Evolutionary conservation across 2,797 vertebrate species (phyloP).

Genomic region (Urocyon cinereoargenteus): DNA sequence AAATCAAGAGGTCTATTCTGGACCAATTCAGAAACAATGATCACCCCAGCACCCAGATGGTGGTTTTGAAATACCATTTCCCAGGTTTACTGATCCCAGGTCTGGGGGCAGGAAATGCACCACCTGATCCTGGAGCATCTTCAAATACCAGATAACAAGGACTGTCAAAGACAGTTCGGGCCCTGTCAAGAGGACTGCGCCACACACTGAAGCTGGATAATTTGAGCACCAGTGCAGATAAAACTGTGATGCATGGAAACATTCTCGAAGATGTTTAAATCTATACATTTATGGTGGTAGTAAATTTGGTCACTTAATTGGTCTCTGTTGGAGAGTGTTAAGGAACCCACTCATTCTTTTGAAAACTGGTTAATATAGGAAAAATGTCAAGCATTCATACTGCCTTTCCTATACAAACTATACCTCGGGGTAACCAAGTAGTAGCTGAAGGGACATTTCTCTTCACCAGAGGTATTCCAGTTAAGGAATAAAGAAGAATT

Average conservation of each 20-base stretch:
- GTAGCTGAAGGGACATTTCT: neutral
- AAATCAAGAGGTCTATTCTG: neutral
- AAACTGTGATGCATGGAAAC: neutral
- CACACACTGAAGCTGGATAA: neutral
- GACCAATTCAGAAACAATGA: neutral
- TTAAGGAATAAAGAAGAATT: neutral
- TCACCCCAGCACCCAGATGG: neutral
- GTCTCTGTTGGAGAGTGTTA: neutral
- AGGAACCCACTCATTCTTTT: neutral
- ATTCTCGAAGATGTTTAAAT: neutral
- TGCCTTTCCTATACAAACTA: neutral
- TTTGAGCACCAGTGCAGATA: neutral
- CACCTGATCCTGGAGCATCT: neutral
- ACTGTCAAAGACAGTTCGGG: neutral
- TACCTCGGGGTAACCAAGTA: neutral
- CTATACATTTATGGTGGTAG: neutral
- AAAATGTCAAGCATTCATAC: neutral
- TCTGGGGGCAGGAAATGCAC: neutral
- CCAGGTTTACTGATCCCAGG: neutral
- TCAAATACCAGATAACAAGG: neutral
- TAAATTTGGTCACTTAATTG: conserved; percentile 14
- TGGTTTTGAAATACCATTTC: neutral
- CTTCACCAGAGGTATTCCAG: neutral
- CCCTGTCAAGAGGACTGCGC: neutral
- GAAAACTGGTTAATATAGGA: conserved; percentile 7